Conservation (phyloP, 2,888 invertebrate genomes). For the Drosophila putrida region DNA sequence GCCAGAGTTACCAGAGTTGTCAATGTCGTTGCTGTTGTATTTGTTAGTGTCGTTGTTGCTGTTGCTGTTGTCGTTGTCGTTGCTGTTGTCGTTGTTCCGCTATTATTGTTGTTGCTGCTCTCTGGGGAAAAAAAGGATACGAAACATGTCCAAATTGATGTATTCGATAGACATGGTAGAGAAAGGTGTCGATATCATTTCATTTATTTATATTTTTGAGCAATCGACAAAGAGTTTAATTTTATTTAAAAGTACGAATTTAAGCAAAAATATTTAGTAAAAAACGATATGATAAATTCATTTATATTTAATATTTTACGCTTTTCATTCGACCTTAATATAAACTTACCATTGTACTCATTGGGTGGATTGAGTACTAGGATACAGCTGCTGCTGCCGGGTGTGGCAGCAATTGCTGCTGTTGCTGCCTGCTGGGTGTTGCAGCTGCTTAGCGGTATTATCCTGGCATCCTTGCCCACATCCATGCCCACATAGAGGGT, state of each 20-base stretch:
- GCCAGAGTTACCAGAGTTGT: constrained; percentile 52
- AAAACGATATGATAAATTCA: too few species aligned
- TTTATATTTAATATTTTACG: too few species aligned
- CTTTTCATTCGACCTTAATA: too few species aligned
- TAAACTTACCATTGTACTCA: constrained; percentile 56
- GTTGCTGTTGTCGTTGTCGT: neutral
- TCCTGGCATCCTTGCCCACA: constrained; percentile 5
- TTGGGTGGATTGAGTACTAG: constrained; percentile 54
- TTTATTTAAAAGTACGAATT: too few species aligned
- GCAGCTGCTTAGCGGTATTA: constrained; percentile 14
- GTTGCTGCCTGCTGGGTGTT: constrained; percentile 2
- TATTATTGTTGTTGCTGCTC: constrained; percentile 61
- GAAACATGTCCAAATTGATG: neutral
- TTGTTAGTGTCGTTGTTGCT: constrained; percentile 21
- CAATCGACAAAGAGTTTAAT: too few species aligned
- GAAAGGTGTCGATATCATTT: too few species aligned
- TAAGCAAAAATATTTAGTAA: too few species aligned
- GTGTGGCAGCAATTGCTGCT: constrained; percentile 26
- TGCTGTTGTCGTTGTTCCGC: constrained; percentile 23
- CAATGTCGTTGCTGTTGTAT: constrained; percentile 46
- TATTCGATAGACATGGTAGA: neutral
- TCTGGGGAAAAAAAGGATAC: constrained; percentile 25
- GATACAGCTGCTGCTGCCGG: constrained; percentile 61
- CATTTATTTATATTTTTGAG: too few species aligned
- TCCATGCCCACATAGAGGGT: constrained; percentile 84